Percentiles rank a stretch among this genome's conserved stretches.
Conservation (phyloP, 2,113 vertebrate species). For the Callipepla squamata region DNA sequence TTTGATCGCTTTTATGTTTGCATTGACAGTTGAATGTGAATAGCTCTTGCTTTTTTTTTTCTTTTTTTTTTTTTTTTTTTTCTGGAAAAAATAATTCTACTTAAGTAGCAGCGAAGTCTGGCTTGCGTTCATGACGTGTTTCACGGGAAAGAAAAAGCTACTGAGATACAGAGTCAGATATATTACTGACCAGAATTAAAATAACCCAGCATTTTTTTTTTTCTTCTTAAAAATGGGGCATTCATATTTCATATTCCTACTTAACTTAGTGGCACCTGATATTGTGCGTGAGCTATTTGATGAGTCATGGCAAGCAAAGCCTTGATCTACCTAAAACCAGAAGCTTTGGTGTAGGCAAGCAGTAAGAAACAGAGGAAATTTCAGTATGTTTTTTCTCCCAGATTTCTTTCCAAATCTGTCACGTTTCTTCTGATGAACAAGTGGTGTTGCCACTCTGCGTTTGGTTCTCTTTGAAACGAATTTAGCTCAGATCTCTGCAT, state of each 20-base stretch:
- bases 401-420: not conserved
- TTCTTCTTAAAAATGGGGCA: not conserved
- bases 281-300: not conserved
- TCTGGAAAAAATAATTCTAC: not conserved
- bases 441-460: not conserved
- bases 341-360: not conserved
- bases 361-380: not conserved
- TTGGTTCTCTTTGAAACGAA: not conserved
- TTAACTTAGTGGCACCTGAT: not conserved
- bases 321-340: not conserved
- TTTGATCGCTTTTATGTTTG: conserved; percentile 49
- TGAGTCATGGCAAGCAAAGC: not conserved
- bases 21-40: conserved; percentile 43
- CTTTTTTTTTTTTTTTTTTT: not conserved
- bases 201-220: not conserved
- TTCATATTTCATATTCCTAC: rapidly evolving
- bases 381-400: not conserved
- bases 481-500: not conserved
- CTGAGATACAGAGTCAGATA: not conserved
- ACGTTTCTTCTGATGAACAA: not conserved
- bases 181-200: not conserved
- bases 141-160: conserved; percentile 26
- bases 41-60: conserved; percentile 3
- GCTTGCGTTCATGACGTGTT: conserved; percentile 45
- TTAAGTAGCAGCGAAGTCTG: conserved; percentile 19